Evolutionary conservation across 2,888 invertebrate species (phyloP), one percentile per base, ranked within the genome.

Genomic region (Brenthis daphne): DNA sequence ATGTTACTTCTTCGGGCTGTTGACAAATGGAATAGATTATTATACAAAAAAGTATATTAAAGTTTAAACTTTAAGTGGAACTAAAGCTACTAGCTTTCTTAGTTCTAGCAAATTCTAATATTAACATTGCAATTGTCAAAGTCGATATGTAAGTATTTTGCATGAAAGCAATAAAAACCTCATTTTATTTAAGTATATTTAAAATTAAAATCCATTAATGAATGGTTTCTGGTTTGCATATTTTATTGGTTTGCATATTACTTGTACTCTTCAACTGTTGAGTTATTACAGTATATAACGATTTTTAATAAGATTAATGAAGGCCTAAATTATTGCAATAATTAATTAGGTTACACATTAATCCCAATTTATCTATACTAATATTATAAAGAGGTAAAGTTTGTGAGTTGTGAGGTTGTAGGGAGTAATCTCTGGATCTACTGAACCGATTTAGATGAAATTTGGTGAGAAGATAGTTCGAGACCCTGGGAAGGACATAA

Each of bases 1-100:
- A 72, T 43, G 89, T 80, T 54, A 84, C 80, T 77, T 92, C 92
- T 78, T 92, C 92, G 57, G 92, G 92, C 92, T 92, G 85, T 66
- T 75, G 79, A 85, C 85, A 89, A 89, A 68, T n/a, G 60, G 4
- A 29, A 33, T 20, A 47, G 1, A 24, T n/a, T 20, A 20, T 20
- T 20, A 51, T 29, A 68, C 20, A 37, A 60, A 65, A 37, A 43
- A 1, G 11, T 29, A 11, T 2, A 43, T 8, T 11, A 43, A 11
- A 11, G 8, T 43, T 43, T 11, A 43, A 11, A 11, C 2, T 43
- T 43, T 2, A 8, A 11, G 11, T 11, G 37, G 1, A 11, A 58
- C 24, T 29, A 60, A 37, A 48, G 14, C n/a, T 4, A 60, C 12
- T 60, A 50, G 14, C n/a, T 29, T 29, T 29, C 48, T 60, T 4